A percentile compares a stretch with the other conserved stretches of the same genome.
These are phyloP conservation scores for Acanthoscelides obtectus DNA, from an alignment of 2,888 invertebrate genomes.

Conservation along the genomic window DNA sequence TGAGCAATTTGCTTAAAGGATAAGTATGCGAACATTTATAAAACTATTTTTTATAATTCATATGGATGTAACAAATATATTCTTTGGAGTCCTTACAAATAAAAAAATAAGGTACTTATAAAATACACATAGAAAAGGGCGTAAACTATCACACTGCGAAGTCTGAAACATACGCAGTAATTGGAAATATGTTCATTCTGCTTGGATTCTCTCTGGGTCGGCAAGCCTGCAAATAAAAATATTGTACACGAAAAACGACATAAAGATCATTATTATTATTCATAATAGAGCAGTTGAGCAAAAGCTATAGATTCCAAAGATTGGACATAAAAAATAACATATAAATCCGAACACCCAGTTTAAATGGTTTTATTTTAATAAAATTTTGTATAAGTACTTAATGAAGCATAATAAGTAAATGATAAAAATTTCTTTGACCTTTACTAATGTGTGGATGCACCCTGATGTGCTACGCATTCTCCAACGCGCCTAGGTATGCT, in stretches of 20 bases:
- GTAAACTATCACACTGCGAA: not conserved
- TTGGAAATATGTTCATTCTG: constrained; percentile 3
- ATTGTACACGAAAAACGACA: constrained; percentile 6
- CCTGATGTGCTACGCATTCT: too few species aligned
- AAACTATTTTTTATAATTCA: not conserved
- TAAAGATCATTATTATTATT: not conserved
- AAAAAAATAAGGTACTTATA: not conserved
- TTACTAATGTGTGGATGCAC: too few species aligned
- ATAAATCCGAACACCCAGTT: too few species aligned
- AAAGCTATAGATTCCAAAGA: too few species aligned
- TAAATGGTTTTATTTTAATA: too few species aligned
- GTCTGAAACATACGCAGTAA: not conserved
- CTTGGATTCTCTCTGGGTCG: constrained; percentile 27
- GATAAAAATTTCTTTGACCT: too few species aligned
- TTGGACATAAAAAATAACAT: too few species aligned
- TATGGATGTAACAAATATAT: not conserved
- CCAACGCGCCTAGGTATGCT: too few species aligned
- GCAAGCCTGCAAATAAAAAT: constrained; percentile 27
- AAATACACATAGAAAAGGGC: not conserved
- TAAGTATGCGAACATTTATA: not conserved
- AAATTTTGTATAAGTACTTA: too few species aligned
- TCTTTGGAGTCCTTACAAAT: not conserved
- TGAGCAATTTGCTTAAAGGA: not conserved
- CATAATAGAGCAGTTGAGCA: too few species aligned
- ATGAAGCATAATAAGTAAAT: too few species aligned